Evolutionary conservation across 1,140 invertebrate genomes (phyloP).

Genomic region (Mizuhopecten yessoensis): DNA sequence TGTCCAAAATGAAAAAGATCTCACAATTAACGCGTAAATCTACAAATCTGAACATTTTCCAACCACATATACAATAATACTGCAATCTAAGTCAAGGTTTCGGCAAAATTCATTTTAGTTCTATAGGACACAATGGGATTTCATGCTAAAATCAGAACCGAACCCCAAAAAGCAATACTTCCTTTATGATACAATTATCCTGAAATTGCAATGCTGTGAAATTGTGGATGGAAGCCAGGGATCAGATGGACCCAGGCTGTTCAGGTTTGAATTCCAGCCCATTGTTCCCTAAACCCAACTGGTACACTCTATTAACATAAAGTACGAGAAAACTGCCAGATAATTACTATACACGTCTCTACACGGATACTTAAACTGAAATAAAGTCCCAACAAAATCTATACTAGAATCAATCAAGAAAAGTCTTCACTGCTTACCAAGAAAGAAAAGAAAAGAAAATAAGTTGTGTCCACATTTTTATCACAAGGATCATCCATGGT

Average conservation of each 20-base stretch:
- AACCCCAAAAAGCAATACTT: background rate
- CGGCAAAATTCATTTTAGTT: background rate
- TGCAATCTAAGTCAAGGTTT: background rate
- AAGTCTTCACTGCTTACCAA: background rate
- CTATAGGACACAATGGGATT: background rate
- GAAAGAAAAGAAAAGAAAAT: conserved; percentile 20
- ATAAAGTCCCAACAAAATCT: background rate
- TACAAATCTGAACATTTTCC: background rate
- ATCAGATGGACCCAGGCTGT: background rate
- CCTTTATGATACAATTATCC: conserved; percentile 1
- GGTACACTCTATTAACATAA: background rate
- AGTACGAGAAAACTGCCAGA: background rate
- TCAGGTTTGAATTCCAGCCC: background rate
- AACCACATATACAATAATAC: conserved; percentile 4
- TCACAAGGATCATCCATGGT: background rate
- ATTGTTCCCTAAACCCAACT: background rate
- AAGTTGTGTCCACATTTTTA: background rate
- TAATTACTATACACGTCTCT: background rate
- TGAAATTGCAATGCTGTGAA: background rate
- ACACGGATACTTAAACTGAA: background rate
- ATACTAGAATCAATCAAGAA: background rate
- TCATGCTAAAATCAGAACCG: background rate
- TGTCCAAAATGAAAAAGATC: conserved; percentile 25
- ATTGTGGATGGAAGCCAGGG: background rate
- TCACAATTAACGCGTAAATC: conserved; percentile 20